Percentiles rank a stretch among this genome's conserved stretches.
phyloP scores from a whole-genome alignment of 64 coral and sea anemone genomes.

The Montipora efflorescens region DNA sequence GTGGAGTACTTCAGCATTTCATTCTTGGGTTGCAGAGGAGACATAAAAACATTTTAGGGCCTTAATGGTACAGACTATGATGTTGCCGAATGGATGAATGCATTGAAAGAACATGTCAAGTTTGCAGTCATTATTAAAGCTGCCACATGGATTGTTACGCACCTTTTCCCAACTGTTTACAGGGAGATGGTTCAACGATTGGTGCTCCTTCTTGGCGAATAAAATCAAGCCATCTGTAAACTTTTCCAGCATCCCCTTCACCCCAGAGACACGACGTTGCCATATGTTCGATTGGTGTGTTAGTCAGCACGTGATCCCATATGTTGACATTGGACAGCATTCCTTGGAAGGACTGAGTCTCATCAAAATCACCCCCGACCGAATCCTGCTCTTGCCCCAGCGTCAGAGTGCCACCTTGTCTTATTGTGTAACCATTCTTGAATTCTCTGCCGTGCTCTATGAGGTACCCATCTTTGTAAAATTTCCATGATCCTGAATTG shows the following conservation, averaged over 20 bases:
- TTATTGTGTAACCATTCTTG: background rate
- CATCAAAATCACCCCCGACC: too few relatives aligned
- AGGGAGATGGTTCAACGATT: background rate
- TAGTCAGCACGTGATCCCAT: background rate
- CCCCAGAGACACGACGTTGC: background rate
- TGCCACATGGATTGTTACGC: too few relatives aligned
- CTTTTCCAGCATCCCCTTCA: background rate
- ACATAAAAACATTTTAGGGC: too few relatives aligned
- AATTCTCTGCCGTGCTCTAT: background rate
- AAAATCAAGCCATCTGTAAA: background rate
- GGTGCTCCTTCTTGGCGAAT: background rate
- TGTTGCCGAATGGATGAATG: too few relatives aligned
- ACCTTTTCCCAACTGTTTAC: too few relatives aligned
- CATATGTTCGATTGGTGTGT: background rate
- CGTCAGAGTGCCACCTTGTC: background rate
- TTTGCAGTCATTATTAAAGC: too few relatives aligned
- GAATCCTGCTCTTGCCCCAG: too few relatives aligned
- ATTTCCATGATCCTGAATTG: background rate
- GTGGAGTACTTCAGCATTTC: too few relatives aligned
- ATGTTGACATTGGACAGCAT: background rate
- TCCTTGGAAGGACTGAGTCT: slow-evolving; percentile 10
- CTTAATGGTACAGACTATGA: too few relatives aligned
- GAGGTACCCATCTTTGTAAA: background rate
- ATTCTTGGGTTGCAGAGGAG: too few relatives aligned
- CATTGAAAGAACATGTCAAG: too few relatives aligned